Evolutionary conservation across 2,113 vertebrate genomes (phyloP).

Genomic region (Rhynchomys soricoides): DNA sequence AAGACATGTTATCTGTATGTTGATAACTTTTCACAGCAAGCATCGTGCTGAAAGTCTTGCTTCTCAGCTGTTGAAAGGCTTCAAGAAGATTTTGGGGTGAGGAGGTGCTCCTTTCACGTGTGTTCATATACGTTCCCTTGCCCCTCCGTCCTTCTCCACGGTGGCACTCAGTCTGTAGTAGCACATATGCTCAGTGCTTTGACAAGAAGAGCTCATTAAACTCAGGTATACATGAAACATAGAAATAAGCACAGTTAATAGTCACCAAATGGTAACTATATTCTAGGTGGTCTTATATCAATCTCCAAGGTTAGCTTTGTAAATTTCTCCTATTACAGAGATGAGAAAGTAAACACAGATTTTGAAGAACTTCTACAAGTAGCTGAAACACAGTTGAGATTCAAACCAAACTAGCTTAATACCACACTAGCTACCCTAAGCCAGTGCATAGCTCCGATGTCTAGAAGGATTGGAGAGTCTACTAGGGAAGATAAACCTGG

Average conservation of each 20-base stretch:
- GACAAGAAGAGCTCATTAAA: not conserved
- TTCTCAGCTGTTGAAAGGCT: not conserved
- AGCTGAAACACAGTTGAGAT: not conserved
- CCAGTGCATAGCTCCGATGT: not conserved
- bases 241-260: not conserved
- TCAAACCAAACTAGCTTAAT: not conserved
- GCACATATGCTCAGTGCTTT: not conserved
- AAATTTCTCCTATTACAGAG: not conserved
- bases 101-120: no score
- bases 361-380: not conserved
- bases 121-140: not conserved
- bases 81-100: not conserved
- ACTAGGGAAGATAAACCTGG: not conserved
- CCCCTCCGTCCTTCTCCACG: not conserved
- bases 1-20: not conserved
- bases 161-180: not conserved
- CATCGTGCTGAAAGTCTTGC: not conserved
- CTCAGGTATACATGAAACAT: not conserved
- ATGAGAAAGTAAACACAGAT: not conserved
- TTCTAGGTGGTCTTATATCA: accelerated
- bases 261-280: not conserved
- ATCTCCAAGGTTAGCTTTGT: not conserved
- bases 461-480: not conserved
- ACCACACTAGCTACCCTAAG: not conserved
- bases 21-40: not conserved